Evolutionary conservation across 2,888 invertebrate genomes (phyloP).

Genomic region (Lamellibrachia columna): DNA sequence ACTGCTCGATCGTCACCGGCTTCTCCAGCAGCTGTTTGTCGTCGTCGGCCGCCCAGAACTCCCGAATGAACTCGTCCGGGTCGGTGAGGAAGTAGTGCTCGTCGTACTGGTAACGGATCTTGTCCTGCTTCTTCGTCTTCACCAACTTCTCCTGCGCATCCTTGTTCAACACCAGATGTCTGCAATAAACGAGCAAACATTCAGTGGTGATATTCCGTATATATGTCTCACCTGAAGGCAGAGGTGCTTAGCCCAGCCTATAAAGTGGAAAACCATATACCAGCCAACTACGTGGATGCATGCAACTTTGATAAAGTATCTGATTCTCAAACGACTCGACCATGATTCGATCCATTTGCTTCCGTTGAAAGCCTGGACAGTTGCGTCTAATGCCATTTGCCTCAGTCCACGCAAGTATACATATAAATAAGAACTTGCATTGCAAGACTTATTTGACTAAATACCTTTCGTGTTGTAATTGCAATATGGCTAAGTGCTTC

Average conservation of each 20-base stretch:
- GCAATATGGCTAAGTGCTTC: not conserved
- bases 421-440: not conserved
- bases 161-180: slow-evolving; percentile 64
- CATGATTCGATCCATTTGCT: too few relatives aligned
- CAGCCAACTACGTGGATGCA: too few relatives aligned
- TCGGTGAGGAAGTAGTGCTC: slow-evolving; percentile 99
- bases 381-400: too few relatives aligned
- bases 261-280: too few relatives aligned
- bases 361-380: too few relatives aligned
- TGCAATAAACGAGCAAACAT: slow-evolving; percentile 40
- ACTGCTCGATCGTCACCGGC: slow-evolving; percentile 88
- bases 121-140: slow-evolving; percentile 49
- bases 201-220: not conserved
- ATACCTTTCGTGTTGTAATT: not conserved
- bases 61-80: slow-evolving; percentile 98
- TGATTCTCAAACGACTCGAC: too few relatives aligned
- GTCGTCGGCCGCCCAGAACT: slow-evolving; percentile 94
- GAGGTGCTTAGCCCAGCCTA: too few relatives aligned
- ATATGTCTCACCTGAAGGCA: not conserved
- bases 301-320: too few relatives aligned
- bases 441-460: not conserved
- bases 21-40: slow-evolving; percentile 97
- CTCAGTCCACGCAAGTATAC: too few relatives aligned
- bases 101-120: slow-evolving; percentile 88
- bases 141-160: slow-evolving; percentile 45